Base-by-base conservation (phyloP, 64 coral and sea anemone species). In the Trachythela sp. region DNA sequence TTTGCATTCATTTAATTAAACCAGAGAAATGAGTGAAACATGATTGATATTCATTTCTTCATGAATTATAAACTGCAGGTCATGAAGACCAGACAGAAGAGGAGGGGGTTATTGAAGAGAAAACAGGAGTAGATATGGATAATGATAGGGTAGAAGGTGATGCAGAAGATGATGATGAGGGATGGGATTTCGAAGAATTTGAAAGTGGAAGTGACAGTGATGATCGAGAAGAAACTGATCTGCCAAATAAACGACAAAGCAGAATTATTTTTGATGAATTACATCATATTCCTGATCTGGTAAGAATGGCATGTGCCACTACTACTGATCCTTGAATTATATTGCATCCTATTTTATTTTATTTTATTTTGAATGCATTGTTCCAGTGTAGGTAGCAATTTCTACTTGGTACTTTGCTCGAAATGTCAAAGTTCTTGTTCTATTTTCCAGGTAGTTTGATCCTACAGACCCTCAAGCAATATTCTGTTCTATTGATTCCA, bases 141-240 rank as follows among this genome's bases (percentile, higher is more conserved):
- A 60, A 91, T 24, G 50, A 54, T 48, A 50, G 26, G 13, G 70
- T 24, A 17, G 88, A 90, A 37, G 39, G 54, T 86, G 67, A 77
- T 9, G 90, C 35, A 2, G 77, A 64, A 11, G 90, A 86, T 9
- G 67, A 86, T 0, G 68, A 90, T 52, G 41, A 83, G 0, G 83
- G 86, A 8, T 41, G 72, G 48, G 39, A 54, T 51, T 80, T 29
- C 13, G 70, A 75, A 45, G 88, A 90, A 42, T 90, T 90, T 91
- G 67, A 77, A 4, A 85, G 84, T 41, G 89, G 60, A 11, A 24
- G 71, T 17, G 90, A 86, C 0, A 37, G 70, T 6, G 39, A 80
- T 52, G 72, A 89, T 24, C 39, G 83, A 1, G 29, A 67, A 20
- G 39, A 77, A 36, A 1, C 2, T 9, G 24, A 33, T 36, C 68